Percentiles rank a stretch among this genome's conserved stretches.
These are phyloP conservation scores for Cololabis saira DNA, from an alignment of 2,113 vertebrate species.

Conservation along the genomic window DNA sequence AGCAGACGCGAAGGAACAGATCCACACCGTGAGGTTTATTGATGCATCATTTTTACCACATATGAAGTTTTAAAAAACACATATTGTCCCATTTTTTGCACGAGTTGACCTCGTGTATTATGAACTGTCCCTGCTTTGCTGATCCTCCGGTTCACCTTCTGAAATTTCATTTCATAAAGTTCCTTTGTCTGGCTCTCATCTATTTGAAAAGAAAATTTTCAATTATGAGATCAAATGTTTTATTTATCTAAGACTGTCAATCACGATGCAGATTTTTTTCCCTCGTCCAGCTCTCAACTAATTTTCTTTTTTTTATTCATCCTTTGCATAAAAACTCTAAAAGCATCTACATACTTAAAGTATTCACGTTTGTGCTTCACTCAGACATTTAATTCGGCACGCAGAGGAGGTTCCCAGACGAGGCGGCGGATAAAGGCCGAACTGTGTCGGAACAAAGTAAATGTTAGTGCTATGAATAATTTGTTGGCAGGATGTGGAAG, in stretches of 20 bases:
- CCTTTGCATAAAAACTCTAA: slow-evolving; percentile 8
- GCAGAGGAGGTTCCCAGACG: slow-evolving; percentile 46
- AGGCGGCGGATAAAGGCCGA: slow-evolving; percentile 19
- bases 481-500: slow-evolving; percentile 64
- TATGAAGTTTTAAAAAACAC: too few relatives aligned
- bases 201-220: neutral
- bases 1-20: too few relatives aligned
- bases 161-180: slow-evolving; percentile 6
- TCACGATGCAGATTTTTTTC: neutral
- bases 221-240: neutral
- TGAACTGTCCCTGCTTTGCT: slow-evolving; percentile 4
- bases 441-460: slow-evolving; percentile 68
- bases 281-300: neutral
- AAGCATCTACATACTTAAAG: neutral
- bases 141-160: neutral
- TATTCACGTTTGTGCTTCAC: neutral
- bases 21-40: too few relatives aligned
- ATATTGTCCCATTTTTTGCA: too few relatives aligned
- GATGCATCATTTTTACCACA: too few relatives aligned
- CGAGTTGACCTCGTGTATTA: neutral
- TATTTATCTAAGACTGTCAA: neutral
- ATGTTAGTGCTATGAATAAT: slow-evolving; percentile 82
- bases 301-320: slow-evolving; percentile 1
- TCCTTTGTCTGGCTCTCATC: neutral
- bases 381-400: too few relatives aligned